Base-by-base conservation (phyloP, 2,113 vertebrate species). In the Megaleporinus macrocephalus region DNA sequence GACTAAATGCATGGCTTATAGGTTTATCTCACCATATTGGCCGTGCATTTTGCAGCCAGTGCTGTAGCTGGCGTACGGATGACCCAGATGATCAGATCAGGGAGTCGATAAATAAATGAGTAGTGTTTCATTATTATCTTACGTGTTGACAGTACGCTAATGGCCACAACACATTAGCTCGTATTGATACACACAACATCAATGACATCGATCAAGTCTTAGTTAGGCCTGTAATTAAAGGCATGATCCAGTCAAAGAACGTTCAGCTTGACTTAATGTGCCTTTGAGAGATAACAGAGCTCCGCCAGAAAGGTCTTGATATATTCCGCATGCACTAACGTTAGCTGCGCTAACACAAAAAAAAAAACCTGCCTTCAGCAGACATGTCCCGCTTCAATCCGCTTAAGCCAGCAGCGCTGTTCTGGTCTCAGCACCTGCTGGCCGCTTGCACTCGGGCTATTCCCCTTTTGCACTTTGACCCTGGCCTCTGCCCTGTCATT, bases 401-500 rank as follows among this genome's bases (percentile, higher is more conserved):
- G 55, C 69, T 44, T 73, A 15, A 24, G 30, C 51, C 62, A 69
- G 79, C 41, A 74, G 22, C 29, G 29, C 68, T 41, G 44, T 22
- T 59, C 20, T 69, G 62, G 44, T 33, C 36, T 73, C 20, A 70
- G 76, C 76, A 82, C 71, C 84, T 86, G 81, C 77, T 83, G 66
- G 7, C 47, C 1, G 3, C 24, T 36, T 72, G 61, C 81, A 78
- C 80, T 69, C 76, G 22, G n/a, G 18, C 61, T 18, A 62, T 83
- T 77, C 73, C 27, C n/a, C 76, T 80, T 83, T 73, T 83, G 65
- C 68, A 44, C 78, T 78, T 78, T 81, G 73, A 77, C 85, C 78
- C 68, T 69, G 41, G 55, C 74, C 69, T 68, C 24, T 68, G 57
- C 44, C 15, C 51, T 74, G 68, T 78, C 74, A 49, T 44, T 65